Evolutionary conservation across 2,888 invertebrate genomes (phyloP), one percentile per base, ranked within the genome.

Genomic region (Drosophila borealis): DNA sequence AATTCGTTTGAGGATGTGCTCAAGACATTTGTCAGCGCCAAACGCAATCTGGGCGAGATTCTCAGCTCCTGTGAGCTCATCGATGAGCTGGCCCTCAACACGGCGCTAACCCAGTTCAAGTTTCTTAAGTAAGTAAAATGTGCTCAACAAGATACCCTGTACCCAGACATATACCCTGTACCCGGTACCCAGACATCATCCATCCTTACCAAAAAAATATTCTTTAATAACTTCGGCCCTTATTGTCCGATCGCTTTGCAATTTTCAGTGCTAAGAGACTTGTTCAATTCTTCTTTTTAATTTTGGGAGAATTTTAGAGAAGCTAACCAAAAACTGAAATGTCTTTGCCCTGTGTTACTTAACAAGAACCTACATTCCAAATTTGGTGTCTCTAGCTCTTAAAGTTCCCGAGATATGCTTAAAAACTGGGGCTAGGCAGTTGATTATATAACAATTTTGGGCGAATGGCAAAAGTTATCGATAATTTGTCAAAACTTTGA

Each of bases 61-160:
- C 92, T 99, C 42, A 98, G 99, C 4, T 98, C 99, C 0, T 99
- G 97, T 93, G 99, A 99, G 93, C 95, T 99, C 94, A 96, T 99
- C 69, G 99, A 99, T 92, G 93, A 93, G 11, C 92, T 93, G 44
- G 95, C 97, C 0, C 93, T 99, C 86, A 94, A 94, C n/a, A 93
- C 94, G 39, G 95, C 90, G 8, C 93, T 94, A 0, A 91, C 93
- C 45, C 94, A 96, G 89, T 94, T 95, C 54, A 94, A 94, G 10
- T 87, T 81, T 14, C 79, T 96, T 37, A 93, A 93, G 89, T 92
- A 93, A 81, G 78, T 80, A n/a, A 21, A 17, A 10, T n/a, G 11
- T 34, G n/a, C 13, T 10, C 25, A 36, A 36, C n/a, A 0, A 10
- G 6, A 17, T 56, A 36, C 13, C 42, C 42, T 19, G 5, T 17